Base-by-base conservation (phyloP, 2,888 invertebrate species). In the Ypsolopha scabrella region DNA sequence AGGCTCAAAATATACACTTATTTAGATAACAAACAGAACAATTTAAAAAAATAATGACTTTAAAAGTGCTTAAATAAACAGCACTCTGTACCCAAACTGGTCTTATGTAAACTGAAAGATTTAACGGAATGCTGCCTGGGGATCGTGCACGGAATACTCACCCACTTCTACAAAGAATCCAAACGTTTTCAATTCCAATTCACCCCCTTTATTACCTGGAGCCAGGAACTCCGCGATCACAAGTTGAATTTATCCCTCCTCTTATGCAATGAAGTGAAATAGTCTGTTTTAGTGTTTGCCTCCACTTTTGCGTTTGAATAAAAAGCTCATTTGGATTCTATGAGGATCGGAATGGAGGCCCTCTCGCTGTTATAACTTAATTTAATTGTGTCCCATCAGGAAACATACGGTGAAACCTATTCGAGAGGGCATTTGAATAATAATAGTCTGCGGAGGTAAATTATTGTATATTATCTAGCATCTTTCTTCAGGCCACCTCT, bases 261-360 rank as follows among this genome's bases (percentile, higher is more conserved):
- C 60, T 61, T 62, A 63, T 60, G 68, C 72, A 68, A 71, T 70
- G 70, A 66, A 67, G 67, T 63, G 63, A 60, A 68, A 72, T 68
- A 70, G 64, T 75, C 73, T 76, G 73, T 75, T 76, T 80, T 75
- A 79, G 72, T 76, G 77, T 77, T 72, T 69, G 10, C 69, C 68
- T 68, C 68, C 70, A 68, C 64, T 70, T 69, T 70, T 65, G 65
- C 66, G 73, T 83, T 82, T 82, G 82, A 81, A 83, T 83, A 83
- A 83, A 83, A 82, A 76, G 73, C 79, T 83, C 83, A 81, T 85
- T 83, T 83, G 79, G 80, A 85, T 83, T 80, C 83, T 77, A 82
- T 77, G 81, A 74, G 82, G 79, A 83, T 85, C 78, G 81, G 70
- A 82, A 81, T 80, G 75, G 80, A 76, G 77, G 75, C 76, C 73